Base-by-base conservation (phyloP, 37 sponge, comb jelly and placozoan genomes). In the Bolinopsis microptera region DNA sequence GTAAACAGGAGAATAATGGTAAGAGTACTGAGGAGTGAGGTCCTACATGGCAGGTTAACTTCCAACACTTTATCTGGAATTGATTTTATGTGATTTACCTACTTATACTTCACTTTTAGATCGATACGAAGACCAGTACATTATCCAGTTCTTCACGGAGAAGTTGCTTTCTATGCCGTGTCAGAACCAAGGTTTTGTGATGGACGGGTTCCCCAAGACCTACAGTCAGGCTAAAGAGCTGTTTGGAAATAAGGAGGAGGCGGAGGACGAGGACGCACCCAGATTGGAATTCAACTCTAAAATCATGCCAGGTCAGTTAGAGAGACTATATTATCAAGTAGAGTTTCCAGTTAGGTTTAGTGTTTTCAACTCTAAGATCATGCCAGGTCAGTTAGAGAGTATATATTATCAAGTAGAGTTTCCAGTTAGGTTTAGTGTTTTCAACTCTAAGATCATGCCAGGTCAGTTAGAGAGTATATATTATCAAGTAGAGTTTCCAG, bases 191-290 rank as follows among this genome's bases (percentile, higher is more conserved):
- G 98, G 98, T 0, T 97, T 96, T 61, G 82, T 97, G 23, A 88
- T 97, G 83, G 98, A 97, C 90, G 98, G 98, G 25, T 97, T 94
- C 77, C 97, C 97, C n/a, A 97, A 97, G 92, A 96, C 97, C 0
- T 95, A 95, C 61, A 95, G 95, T 69, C 96, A 96, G 69, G 98
- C 98, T 34, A 96, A 95, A 69, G 93, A 94, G 27, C 92, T 97
- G 34, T 97, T 96, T 92, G 95, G 93, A 39, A 90, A 95, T 95
- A 94, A 96, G 32, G 96, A 94, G 5, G 94, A 94, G 36, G 35
- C 70, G 0, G 95, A 94, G 83, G 94, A 92, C 9, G 93, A 69
- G 37, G 94, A 95, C 21, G 92, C 92, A 3, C 88, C 69, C 0
- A 93, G 67, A 36, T 34, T 93, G 33, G 95, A 96, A 72, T 97